Conservation (phyloP, 1,140 invertebrate genomes). For the Tribolium castaneum region DNA sequence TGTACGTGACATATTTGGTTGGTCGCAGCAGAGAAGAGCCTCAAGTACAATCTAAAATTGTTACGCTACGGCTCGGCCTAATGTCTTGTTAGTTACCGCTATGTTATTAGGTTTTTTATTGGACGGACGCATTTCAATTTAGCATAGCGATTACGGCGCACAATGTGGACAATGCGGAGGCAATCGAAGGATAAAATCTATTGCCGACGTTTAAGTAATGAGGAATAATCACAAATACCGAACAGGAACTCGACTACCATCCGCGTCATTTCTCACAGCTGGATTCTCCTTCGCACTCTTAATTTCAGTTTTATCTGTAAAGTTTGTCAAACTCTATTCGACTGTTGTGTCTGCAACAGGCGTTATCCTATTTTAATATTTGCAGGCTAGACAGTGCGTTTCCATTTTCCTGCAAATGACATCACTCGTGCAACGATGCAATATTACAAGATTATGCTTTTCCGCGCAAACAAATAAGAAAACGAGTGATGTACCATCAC, state of each 20-base stretch:
- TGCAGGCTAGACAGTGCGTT: background rate
- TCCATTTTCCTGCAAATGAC: background rate
- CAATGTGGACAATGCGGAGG: conserved; percentile 32
- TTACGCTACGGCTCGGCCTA: conserved; percentile 28
- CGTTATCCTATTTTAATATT: background rate
- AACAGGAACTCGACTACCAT: background rate
- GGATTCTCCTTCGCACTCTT: too few relatives aligned
- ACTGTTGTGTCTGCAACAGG: background rate
- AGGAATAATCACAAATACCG: conserved; percentile 30
- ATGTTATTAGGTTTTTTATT: conserved; percentile 35
- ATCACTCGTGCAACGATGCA: background rate
- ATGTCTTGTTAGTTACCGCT: conserved; percentile 35
- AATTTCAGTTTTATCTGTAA: background rate
- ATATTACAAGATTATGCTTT: conserved; percentile 22
- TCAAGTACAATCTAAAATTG: conserved; percentile 29
- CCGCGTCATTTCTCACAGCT: background rate
- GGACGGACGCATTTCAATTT: conserved; percentile 33
- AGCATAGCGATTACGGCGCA: conserved; percentile 32
- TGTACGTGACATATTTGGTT: conserved; percentile 30
- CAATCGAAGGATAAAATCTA: conserved; percentile 34
- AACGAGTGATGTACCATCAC: background rate
- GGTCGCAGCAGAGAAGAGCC: background rate
- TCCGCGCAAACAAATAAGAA: conserved; percentile 6
- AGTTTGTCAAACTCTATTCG: background rate
- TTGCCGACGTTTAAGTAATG: conserved; percentile 27